Evolutionary conservation across 1,140 invertebrate species (phyloP), one percentile per base, ranked within the genome.

Genomic region (Hyles vespertilio): DNA sequence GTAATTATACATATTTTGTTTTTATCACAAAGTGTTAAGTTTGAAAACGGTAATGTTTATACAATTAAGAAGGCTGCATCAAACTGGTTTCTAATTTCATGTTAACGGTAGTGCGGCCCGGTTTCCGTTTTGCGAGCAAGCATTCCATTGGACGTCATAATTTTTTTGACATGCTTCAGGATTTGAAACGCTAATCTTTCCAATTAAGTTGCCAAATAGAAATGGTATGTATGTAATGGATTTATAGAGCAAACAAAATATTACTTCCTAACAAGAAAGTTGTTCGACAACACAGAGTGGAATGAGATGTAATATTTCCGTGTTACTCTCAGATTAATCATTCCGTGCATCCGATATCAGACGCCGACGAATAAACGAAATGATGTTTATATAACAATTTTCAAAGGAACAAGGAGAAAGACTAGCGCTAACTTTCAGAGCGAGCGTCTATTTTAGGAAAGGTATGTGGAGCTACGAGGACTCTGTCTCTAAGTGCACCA

Each of bases 81-180:
- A 60, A 75, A 75, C 78, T 67, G 59, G 76, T 77, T 80, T 80
- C 74, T 87, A 84, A 84, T 84, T 77, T 72, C 69, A 72, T 64
- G 66, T 66, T 85, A 85, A 83, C 82, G 81, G 82, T 81, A 83
- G 73, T 67, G 70, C 70, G 79, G 67, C 69, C 72, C 58, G 70
- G 71, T 84, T 81, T 87, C 81, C 84, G 84, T 77, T 79, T 63
- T 61, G 72, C 70, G 63, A 58, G 66, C 77, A 67, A 58, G 69
- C 76, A 81, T 83, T 79, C 82, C 80, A 60, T 50, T 58, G 58
- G 67, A 68, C 67, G 70, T 87, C 76, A 84, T 83, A 74, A 79
- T 78, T 76, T 73, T 77, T 79, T 76, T 79, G 74, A 76, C 74
- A 76, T 63, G 63, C 66, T 62, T 68, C 61, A 68, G 50, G 33